Evolutionary conservation across 2,113 vertebrate genomes (phyloP).

Genomic region (Zootoca vivipara): DNA sequence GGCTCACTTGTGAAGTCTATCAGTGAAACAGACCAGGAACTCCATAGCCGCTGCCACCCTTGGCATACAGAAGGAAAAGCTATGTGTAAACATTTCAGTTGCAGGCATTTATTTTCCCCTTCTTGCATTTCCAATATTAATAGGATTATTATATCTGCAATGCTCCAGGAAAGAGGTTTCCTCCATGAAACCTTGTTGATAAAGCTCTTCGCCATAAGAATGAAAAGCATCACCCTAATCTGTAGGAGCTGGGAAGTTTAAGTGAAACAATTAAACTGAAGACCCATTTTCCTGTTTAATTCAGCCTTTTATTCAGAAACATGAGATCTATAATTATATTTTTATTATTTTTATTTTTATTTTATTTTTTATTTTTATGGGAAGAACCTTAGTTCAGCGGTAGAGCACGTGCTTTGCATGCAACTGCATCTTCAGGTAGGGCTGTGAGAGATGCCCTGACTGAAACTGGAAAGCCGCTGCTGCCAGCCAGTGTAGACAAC

Average conservation of each 20-base stretch:
- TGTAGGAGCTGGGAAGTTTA: not conserved
- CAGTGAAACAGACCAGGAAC: not conserved
- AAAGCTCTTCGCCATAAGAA: not conserved
- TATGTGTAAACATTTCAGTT: conserved; percentile 32
- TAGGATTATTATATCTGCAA: not conserved
- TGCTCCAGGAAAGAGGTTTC: not conserved
- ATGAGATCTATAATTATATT: no score
- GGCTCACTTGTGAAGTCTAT: not conserved
- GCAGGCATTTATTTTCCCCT: conserved; percentile 25
- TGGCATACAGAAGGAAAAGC: conserved; percentile 31
- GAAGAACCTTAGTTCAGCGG: no score
- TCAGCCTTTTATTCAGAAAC: no score
- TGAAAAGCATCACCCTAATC: not conserved
- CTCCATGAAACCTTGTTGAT: not conserved
- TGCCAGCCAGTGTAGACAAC: no score
- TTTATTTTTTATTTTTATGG: no score
- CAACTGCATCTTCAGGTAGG: no score
- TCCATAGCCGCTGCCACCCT: not conserved
- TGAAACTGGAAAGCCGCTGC: no score
- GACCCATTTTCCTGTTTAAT: no score
- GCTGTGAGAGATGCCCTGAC: no score
- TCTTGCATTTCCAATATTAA: conserved; percentile 6
- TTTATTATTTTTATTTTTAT: no score
- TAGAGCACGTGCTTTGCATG: no score
- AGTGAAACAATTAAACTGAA: not conserved